Conservation (phyloP, 2,888 invertebrate species). For the Dryadula phaetusa region DNA sequence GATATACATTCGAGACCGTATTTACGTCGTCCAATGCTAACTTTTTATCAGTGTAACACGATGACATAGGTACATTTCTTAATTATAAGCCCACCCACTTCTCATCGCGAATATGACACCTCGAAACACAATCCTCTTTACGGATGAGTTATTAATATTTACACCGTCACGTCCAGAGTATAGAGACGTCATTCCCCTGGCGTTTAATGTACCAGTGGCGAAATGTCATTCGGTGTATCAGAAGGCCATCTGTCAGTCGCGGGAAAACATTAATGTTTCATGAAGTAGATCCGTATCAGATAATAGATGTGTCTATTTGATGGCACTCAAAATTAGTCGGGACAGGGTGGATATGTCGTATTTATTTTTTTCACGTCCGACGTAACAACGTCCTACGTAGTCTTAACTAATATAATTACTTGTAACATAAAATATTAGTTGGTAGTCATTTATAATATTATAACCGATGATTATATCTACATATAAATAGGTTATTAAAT, state of each 20-base stretch:
- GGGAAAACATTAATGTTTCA: conserved; percentile 77
- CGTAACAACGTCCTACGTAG: no score
- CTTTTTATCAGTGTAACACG: conserved; percentile 44
- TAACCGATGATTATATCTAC: no score
- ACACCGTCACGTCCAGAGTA: conserved; percentile 35
- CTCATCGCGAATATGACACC: conserved; percentile 62
- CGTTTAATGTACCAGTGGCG: conserved; percentile 48
- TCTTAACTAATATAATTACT: no score
- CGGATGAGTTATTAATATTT: conserved; percentile 45
- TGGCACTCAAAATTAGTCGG: conserved; percentile 58
- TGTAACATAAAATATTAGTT: no score
- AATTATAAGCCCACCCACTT: conserved; percentile 49
- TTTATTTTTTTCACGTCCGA: background rate
- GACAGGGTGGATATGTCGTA: conserved; percentile 32
- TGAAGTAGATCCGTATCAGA: conserved; percentile 80
- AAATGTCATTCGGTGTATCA: conserved; percentile 65
- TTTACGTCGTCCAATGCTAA: conserved; percentile 14
- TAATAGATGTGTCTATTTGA: conserved; percentile 77
- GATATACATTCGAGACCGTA: background rate
- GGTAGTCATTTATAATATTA: no score
- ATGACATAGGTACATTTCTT: conserved; percentile 50
- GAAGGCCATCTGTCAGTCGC: conserved; percentile 72
- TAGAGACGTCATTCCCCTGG: conserved; percentile 48
- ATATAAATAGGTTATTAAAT: no score
- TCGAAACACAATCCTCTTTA: conserved; percentile 45